Evolutionary conservation across 1,140 invertebrate species (phyloP).

Genomic region (Heterodera carotae): DNA sequence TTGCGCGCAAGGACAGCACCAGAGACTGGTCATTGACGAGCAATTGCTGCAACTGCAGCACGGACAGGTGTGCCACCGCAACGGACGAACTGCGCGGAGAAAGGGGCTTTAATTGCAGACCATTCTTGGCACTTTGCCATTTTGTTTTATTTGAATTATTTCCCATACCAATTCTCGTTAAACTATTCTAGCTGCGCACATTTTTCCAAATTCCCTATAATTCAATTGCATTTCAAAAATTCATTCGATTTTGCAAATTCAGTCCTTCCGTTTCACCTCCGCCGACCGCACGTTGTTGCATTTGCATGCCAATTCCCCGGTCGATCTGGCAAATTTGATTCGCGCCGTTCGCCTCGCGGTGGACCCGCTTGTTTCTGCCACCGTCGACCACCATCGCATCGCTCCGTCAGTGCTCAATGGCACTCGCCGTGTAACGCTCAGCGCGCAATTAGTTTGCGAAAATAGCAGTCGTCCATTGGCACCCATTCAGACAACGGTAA

Average conservation of each 20-base stretch:
- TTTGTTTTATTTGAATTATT: neutral
- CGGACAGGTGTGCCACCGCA: constrained; percentile 17
- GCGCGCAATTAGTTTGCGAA: constrained; percentile 42
- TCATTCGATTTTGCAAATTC: constrained; percentile 1
- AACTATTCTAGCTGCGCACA: too few species aligned
- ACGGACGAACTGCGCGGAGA: neutral
- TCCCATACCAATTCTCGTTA: too few species aligned
- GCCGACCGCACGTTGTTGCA: constrained; percentile 38
- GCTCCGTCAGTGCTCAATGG: constrained; percentile 35
- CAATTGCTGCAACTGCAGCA: constrained; percentile 24
- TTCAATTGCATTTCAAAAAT: constrained; percentile 10
- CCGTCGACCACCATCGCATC: constrained; percentile 54
- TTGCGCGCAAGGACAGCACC: constrained; percentile 53
- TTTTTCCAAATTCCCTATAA: too few species aligned
- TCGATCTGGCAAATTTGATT: constrained; percentile 48
- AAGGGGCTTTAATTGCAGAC: too few species aligned
- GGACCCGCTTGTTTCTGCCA: constrained; percentile 14
- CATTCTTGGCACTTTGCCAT: too few species aligned
- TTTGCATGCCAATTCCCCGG: constrained; percentile 43
- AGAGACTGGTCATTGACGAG: constrained; percentile 39
- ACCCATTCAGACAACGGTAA: constrained; percentile 41
- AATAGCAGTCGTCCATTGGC: constrained; percentile 44
- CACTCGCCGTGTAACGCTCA: constrained; percentile 46
- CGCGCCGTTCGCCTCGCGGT: constrained; percentile 28
- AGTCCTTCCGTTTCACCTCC: constrained; percentile 6